Percentiles rank a stretch among this genome's conserved stretches.
phyloP scores from a whole-genome alignment of 2,797 vertebrate species.

The Smutsia gigantea region DNA sequence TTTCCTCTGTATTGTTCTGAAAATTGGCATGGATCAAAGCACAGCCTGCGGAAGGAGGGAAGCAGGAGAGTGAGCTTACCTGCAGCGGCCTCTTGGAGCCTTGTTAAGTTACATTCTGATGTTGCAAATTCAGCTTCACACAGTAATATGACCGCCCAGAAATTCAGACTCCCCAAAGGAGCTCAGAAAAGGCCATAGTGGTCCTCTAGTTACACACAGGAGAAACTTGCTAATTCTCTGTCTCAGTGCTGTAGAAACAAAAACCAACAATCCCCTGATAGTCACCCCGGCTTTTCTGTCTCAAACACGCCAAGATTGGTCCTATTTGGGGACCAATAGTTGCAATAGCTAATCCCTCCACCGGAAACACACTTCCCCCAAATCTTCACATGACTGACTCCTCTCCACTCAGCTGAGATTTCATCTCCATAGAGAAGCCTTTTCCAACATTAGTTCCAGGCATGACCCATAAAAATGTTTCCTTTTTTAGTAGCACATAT shows the following conservation, averaged over 20 bases:
- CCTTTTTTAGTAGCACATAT: background rate
- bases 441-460: background rate
- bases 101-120: background rate
- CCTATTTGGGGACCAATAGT: background rate
- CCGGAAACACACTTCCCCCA: background rate
- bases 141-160: background rate
- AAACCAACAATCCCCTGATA: background rate
- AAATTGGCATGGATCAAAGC: constrained; percentile 53
- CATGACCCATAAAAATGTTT: background rate
- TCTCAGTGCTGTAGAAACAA: background rate
- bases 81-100: background rate
- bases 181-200: background rate
- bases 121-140: background rate
- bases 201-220: background rate
- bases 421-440: background rate
- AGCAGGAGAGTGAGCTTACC: background rate
- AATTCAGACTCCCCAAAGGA: background rate
- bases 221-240: background rate
- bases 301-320: background rate
- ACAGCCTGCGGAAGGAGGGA: background rate
- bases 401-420: background rate
- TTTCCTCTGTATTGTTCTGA: constrained; percentile 53
- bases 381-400: background rate
- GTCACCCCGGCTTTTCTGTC: background rate
- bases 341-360: background rate